Conservation (phyloP, 2,888 invertebrate species). For the Drosophila paranaensis region DNA sequence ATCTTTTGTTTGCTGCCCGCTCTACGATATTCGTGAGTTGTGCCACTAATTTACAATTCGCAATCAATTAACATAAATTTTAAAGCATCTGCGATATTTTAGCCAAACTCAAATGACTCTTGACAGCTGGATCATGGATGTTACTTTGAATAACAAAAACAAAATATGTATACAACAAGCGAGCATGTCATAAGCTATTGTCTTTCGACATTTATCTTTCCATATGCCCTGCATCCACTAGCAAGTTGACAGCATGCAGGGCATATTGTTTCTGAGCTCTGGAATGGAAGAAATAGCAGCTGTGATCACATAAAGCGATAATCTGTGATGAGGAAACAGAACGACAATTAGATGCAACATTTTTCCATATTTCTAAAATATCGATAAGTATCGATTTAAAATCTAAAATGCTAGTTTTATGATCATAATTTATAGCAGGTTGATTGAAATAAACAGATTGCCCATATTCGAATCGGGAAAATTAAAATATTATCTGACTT, state of each 20-base stretch:
- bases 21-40: conserved; percentile 50
- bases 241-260: not conserved
- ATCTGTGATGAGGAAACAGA: not conserved
- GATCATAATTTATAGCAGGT: too few relatives aligned
- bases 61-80: conserved; percentile 72
- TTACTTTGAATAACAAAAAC: conserved; percentile 25
- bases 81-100: conserved; percentile 30
- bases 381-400: not conserved
- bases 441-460: too few relatives aligned
- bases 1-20: conserved; percentile 47
- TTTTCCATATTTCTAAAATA: not conserved
- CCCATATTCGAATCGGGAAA: too few relatives aligned
- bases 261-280: not conserved
- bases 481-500: too few relatives aligned
- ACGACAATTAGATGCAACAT: not conserved
- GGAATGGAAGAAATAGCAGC: not conserved
- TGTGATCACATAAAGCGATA: not conserved
- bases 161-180: not conserved
- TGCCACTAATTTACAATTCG: conserved; percentile 52
- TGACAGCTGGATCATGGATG: conserved; percentile 52
- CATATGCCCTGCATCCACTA: not conserved
- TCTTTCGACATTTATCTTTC: conserved; percentile 12
- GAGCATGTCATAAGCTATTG: conserved; percentile 23
- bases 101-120: conserved; percentile 54
- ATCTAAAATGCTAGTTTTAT: too few relatives aligned